Conservation (phyloP, 2,797 vertebrate genomes). For the Anas bahamensis region DNA sequence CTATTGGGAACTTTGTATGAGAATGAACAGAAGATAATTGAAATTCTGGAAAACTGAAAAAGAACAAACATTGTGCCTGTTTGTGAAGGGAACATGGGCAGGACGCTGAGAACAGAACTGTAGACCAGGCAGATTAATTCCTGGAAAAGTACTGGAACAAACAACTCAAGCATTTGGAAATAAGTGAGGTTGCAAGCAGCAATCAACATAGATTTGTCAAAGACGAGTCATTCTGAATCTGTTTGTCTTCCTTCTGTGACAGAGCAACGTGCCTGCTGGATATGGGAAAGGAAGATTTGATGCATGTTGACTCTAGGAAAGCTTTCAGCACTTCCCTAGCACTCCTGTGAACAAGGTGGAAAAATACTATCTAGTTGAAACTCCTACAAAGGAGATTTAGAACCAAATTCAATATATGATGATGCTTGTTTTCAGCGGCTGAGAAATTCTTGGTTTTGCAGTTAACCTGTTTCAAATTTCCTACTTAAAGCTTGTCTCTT, state of each 20-base stretch:
- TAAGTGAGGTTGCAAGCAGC: not conserved
- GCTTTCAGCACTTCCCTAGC: not conserved
- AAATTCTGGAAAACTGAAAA: not conserved
- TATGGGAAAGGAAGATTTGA: not conserved
- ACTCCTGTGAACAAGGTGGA: not conserved
- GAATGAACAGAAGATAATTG: not conserved
- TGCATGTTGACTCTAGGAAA: not conserved
- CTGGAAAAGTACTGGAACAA: constrained; percentile 11
- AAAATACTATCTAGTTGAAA: not conserved
- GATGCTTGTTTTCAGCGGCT: not conserved
- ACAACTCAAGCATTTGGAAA: not conserved
- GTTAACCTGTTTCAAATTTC: not conserved
- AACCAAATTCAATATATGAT: not conserved
- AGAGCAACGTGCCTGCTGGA: constrained; percentile 7
- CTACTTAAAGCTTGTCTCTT: not conserved
- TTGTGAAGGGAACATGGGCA: not conserved
- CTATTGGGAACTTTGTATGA: not conserved
- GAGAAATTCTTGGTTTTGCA: not conserved
- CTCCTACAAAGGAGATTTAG: not conserved
- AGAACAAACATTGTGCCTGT: not conserved
- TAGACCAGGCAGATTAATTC: not conserved
- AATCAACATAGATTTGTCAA: not conserved
- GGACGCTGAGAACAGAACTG: not conserved
- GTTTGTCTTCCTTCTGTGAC: not conserved
- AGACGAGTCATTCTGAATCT: not conserved